These are phyloP conservation scores for Drosophila borborema DNA, from an alignment of 2,888 invertebrate genomes.

Conservation along the genomic window DNA sequence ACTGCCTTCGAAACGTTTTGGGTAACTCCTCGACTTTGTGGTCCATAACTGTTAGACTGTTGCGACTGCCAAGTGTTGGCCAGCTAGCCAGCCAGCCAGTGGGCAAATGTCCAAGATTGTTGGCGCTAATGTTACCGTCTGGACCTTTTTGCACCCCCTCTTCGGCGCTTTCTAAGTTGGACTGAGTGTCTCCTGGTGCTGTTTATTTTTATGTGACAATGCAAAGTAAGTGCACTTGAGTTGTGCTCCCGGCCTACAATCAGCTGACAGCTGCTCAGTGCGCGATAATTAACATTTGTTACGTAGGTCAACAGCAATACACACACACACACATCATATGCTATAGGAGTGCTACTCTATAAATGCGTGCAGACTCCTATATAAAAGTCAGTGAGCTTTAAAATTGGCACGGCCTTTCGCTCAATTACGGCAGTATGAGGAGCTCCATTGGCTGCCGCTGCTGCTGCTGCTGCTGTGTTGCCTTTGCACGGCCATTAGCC, in stretches of 20 bases:
- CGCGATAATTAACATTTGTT: constrained; percentile 66
- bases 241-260: constrained; percentile 55
- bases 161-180: background rate
- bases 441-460: constrained; percentile 54
- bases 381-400: constrained; percentile 80
- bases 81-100: constrained; percentile 34
- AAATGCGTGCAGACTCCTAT: constrained; percentile 48
- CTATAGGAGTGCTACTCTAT: constrained; percentile 9
- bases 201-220: constrained; percentile 76
- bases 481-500: constrained; percentile 63
- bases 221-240: constrained; percentile 78
- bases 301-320: constrained; percentile 54
- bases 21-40: constrained; percentile 49
- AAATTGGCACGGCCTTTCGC: constrained; percentile 68
- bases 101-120: constrained; percentile 69
- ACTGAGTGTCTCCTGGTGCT: constrained; percentile 35
- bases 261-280: constrained; percentile 59
- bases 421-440: constrained; percentile 80
- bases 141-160: constrained; percentile 54
- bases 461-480: constrained; percentile 39
- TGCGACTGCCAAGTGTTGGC: constrained; percentile 38
- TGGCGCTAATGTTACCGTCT: constrained; percentile 61
- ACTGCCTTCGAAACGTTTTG: constrained; percentile 13
- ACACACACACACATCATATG: constrained; percentile 17
- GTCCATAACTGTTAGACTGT: constrained; percentile 64